Evolutionary conservation across 23 tunicate genomes (phyloP).

Genomic region (Botrylloides violaceus): DNA sequence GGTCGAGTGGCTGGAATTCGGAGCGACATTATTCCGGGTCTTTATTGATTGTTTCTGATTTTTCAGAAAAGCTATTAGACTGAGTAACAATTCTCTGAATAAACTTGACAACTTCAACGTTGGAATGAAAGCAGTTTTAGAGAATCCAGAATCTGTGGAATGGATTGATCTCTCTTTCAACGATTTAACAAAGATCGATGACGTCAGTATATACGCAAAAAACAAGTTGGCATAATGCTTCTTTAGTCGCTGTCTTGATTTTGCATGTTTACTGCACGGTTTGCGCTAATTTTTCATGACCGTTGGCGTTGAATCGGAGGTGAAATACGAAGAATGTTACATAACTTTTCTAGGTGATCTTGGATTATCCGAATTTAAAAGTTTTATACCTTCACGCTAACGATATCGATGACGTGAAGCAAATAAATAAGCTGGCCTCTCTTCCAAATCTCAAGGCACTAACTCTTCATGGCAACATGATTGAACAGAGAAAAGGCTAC

Average conservation of each 20-base stretch:
- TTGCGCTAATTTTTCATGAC: no score
- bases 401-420: slow-evolving; percentile 52
- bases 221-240: no score
- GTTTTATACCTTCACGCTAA: slow-evolving; percentile 81
- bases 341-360: slow-evolving; percentile 34
- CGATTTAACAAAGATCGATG: slow-evolving; percentile 53
- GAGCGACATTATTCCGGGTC: no score
- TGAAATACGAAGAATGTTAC: no score
- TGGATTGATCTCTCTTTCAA: slow-evolving; percentile 93
- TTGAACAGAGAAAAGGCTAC: slow-evolving; percentile 70
- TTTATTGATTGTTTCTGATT: no score
- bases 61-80: slow-evolving; percentile 61
- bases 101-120: slow-evolving; percentile 56
- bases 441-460: slow-evolving; percentile 56
- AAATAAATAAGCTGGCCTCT: slow-evolving; percentile 70
- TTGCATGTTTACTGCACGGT: no score
- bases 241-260: no score
- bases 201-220: slow-evolving; percentile 51
- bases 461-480: slow-evolving; percentile 77
- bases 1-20: no score
- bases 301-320: no score
- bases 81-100: slow-evolving; percentile 61
- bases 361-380: slow-evolving; percentile 63
- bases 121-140: slow-evolving; percentile 53
- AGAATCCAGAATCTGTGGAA: slow-evolving; percentile 48